A percentile compares a stretch with the other conserved stretches of the same genome.
Evolutionary conservation across 2,797 vertebrate species (phyloP).

Genomic region (Coluber constrictor): DNA sequence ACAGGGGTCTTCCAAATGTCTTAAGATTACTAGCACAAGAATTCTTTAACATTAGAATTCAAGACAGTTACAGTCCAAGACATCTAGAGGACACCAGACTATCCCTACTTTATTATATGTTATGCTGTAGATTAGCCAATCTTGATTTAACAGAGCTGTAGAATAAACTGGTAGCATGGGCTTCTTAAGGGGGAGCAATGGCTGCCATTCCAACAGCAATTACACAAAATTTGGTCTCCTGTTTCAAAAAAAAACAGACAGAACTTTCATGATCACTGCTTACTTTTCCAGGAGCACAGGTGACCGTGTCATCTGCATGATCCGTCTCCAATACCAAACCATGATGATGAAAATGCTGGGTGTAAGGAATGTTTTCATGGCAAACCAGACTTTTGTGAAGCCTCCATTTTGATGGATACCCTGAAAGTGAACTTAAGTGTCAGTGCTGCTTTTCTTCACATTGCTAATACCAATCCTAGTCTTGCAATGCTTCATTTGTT

Average conservation of each 20-base stretch:
- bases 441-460: background rate
- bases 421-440: conserved; percentile 60
- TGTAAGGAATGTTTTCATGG: conserved; percentile 98
- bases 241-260: background rate
- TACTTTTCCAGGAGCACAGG: conserved; percentile 96
- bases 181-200: background rate
- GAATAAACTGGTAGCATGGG: background rate
- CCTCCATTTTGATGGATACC: conserved; percentile 96
- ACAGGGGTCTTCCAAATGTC: background rate
- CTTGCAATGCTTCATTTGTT: background rate
- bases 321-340: conserved; percentile 98
- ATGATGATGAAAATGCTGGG: conserved; percentile 94
- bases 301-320: conserved; percentile 88
- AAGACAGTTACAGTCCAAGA: background rate
- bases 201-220: background rate
- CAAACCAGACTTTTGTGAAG: conserved; percentile 98
- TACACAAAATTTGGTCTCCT: background rate
- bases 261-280: conserved; percentile 54
- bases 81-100: background rate
- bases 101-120: background rate
- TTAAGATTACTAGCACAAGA: background rate
- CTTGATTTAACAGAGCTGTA: background rate
- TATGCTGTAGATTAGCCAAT: background rate
- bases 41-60: background rate
- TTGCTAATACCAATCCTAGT: background rate